Evolutionary conservation across 64 coral and sea anemone genomes (phyloP), one percentile per base, ranked within the genome.

Genomic region (Cladopsammia gracilis): DNA sequence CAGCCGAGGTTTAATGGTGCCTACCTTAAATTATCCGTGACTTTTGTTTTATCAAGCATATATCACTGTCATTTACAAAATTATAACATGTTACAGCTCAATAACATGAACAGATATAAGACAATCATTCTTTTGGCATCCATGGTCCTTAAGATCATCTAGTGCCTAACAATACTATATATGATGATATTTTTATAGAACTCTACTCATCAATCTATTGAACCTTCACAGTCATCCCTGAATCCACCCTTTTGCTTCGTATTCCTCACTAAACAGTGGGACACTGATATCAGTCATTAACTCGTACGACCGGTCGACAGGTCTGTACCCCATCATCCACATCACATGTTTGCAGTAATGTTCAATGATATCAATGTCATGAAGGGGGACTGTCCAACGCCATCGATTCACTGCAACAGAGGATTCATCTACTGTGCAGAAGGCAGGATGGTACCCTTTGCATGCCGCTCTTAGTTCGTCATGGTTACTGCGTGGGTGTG

Each of bases 341-440:
- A 82, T 82, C n/a, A 82, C 58, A 42, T 82, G 42, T 22, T 64
- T 82, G 14, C 78, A 82, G 43, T 82, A 82, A 64, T 64, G 78
- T 59, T 82, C 78, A 62, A 82, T 59, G 25, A 82, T 64, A 5
- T 82, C 78, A 47, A 82, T 82, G 59, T 82, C 78, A 42, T 3
- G 10, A 10, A 48, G 58, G 20, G 58, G 23, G 2, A 48, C 78
- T 10, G 48, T 64, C 58, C 58, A 64, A 15, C 78, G 25, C 78
- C 78, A 82, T 46, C 78, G 78, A 34, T 82, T 82, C 4, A 54
- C 65, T 16, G 78, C 59, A 3, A 10, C 34, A 8, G 43, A 46
- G 26, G 78, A 6, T 16, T 82, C 58, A 11, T 86, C 83, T 15
- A 86, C 53, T 7, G 66, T 86, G 69, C 23, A 64, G 10, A 82